These are phyloP conservation scores for Thaleichthys pacificus DNA, from an alignment of 2,797 vertebrate genomes.

Conservation along the genomic window DNA sequence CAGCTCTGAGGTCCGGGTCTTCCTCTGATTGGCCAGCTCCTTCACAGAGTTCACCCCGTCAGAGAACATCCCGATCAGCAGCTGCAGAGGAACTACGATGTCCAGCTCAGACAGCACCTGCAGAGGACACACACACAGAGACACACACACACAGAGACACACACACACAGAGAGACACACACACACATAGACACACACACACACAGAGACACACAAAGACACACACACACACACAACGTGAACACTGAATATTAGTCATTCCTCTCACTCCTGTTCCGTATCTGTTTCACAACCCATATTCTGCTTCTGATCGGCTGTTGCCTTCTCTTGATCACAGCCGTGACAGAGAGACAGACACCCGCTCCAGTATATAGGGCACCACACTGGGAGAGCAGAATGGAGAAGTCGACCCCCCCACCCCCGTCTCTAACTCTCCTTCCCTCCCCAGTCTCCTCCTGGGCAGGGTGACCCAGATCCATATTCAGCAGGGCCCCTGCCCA, in stretches of 20 bases:
- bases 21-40: constrained; percentile 96
- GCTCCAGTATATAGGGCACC: constrained; percentile 53
- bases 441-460: constrained; percentile 33
- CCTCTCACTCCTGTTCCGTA: too few relatives aligned
- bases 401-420: constrained; percentile 46
- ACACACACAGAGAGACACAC: constrained; percentile 5
- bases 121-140: constrained; percentile 1
- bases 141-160: neutral
- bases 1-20: constrained; percentile 83
- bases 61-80: constrained; percentile 98
- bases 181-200: constrained; percentile 12
- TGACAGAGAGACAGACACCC: constrained; percentile 57
- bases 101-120: constrained; percentile 97
- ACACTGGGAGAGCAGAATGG: constrained; percentile 61
- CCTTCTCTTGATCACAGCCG: constrained; percentile 53
- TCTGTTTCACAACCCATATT: neutral
- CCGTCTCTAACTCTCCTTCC: constrained; percentile 21
- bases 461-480: constrained; percentile 74
- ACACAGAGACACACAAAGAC: constrained; percentile 31
- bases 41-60: constrained; percentile 98
- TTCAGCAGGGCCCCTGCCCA: constrained; percentile 62
- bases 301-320: constrained; percentile 28
- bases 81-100: constrained; percentile 95
- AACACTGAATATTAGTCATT: neutral
- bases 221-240: neutral